Evolutionary conservation across 2,797 vertebrate species (phyloP).

Genomic region (Chelonia mydas): DNA sequence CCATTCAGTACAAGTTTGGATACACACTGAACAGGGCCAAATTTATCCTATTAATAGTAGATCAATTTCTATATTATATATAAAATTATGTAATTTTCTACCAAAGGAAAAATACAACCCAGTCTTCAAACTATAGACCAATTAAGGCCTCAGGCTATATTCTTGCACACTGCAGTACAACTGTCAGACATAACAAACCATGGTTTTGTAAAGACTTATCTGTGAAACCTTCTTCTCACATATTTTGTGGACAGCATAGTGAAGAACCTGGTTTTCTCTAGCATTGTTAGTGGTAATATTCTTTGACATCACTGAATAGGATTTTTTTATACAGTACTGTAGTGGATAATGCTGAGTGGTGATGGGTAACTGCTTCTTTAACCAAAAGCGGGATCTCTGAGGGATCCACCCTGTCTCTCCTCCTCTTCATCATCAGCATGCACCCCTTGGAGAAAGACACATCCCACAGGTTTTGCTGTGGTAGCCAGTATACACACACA

Average conservation of each 20-base stretch:
- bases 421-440: not conserved
- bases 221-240: not conserved
- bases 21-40: not conserved
- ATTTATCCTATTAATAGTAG: not conserved
- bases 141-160: not conserved
- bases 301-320: not conserved
- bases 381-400: not conserved
- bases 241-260: not conserved
- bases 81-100: not conserved
- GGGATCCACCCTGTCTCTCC: not conserved
- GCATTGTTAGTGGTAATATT: not conserved
- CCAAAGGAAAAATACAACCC: not conserved
- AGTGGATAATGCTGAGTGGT: not conserved
- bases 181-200: not conserved
- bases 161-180: no score
- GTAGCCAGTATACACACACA: not conserved
- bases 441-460: not conserved
- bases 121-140: not conserved
- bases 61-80: not conserved
- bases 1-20: not conserved
- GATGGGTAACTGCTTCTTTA: not conserved
- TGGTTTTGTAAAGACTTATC: not conserved
- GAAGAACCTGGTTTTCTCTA: not conserved
- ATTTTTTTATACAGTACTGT: fast-evolving
- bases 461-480: not conserved